Percentiles rank a stretch among this genome's conserved stretches.
Evolutionary conservation across 2,888 invertebrate genomes (phyloP).

Genomic region (Schizotus pectinicornis): DNA sequence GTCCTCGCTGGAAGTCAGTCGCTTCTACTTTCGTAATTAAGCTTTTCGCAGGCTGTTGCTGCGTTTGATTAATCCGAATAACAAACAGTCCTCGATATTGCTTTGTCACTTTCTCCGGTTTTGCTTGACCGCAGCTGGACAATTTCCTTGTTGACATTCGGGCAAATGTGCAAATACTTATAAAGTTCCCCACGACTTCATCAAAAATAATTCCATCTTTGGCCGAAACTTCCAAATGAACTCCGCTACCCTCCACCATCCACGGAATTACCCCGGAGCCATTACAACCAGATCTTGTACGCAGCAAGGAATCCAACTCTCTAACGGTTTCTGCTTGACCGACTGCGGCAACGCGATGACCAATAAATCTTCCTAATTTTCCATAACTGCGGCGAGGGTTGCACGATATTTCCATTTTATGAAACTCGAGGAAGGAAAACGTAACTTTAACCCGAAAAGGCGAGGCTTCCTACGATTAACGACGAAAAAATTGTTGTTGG

Average conservation of each 20-base stretch:
- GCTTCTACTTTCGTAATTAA: too few species aligned
- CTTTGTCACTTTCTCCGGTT: constrained; percentile 3
- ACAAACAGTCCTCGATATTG: constrained; percentile 8
- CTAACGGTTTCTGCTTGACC: constrained; percentile 51
- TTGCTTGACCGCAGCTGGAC: constrained; percentile 5
- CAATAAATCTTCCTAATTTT: constrained; percentile 53
- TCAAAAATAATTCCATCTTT: constrained; percentile 32
- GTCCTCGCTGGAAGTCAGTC: too few species aligned
- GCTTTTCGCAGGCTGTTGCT: too few species aligned
- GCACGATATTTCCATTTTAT: constrained; percentile 30
- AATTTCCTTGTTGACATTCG: constrained; percentile 26
- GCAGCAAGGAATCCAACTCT: constrained; percentile 33
- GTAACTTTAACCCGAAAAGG: constrained; percentile 6
- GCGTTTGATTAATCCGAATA: too few species aligned
- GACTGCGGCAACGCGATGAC: constrained; percentile 43
- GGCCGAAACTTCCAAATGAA: constrained; percentile 28
- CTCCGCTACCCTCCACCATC: constrained; percentile 18
- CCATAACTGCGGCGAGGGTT: constrained; percentile 42
- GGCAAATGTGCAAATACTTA: constrained; percentile 31
- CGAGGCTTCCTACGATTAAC: background rate
- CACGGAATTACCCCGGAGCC: constrained; percentile 25
- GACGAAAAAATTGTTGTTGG: too few species aligned
- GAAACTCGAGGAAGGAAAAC: constrained; percentile 19
- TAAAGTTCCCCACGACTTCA: constrained; percentile 27
- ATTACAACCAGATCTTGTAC: constrained; percentile 25